Base-by-base conservation (phyloP, 2,888 invertebrate species). In the Trachelus tabidus region DNA sequence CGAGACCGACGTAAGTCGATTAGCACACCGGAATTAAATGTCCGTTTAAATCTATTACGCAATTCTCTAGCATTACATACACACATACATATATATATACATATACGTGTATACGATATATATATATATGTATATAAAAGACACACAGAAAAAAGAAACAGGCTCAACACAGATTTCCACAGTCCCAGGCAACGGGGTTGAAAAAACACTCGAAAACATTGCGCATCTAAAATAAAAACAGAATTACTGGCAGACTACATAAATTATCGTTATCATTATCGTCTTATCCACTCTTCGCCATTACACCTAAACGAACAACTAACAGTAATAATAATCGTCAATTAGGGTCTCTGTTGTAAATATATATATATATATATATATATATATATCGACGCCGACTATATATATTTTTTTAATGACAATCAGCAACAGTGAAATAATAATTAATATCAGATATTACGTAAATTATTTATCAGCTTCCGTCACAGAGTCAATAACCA, bases 151-250 rank as follows among this genome's bases (percentile, higher is more conserved):
- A 56, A 56, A 56, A 71, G 34, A 56, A 76, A 73, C 76, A 76
- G 76, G 76, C 76, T 56, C 9, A 56, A 56, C 75, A 76, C 69
- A 76, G 34, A 68, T 23, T 71, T 71, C 37, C 69, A 40, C 37
- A 76, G 69, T 76, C 30, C 30, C 76, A 76, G 30, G 76, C 76
- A 76, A 76, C 31, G 69, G 34, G 69, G 76, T 73, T 69, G 34
- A 76, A 76, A 76, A 71, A 34, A 73, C 37, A 71, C 9, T 30
- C 34, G 71, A 71, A 71, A 71, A 71, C 71, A 71, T 34, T 71
- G 71, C 71, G 71, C 71, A 33, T 31, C 31, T 71, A 71, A 71
- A 71, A 71, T 71, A 71, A 71, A 35, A 71, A 71, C 31, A 56
- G 56, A 56, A 56, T 56, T 56, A 56, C 56, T 56, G 56, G 56